Evolutionary conservation across 1,140 invertebrate species (phyloP).

Genomic region (Copidosoma floridanum): DNA sequence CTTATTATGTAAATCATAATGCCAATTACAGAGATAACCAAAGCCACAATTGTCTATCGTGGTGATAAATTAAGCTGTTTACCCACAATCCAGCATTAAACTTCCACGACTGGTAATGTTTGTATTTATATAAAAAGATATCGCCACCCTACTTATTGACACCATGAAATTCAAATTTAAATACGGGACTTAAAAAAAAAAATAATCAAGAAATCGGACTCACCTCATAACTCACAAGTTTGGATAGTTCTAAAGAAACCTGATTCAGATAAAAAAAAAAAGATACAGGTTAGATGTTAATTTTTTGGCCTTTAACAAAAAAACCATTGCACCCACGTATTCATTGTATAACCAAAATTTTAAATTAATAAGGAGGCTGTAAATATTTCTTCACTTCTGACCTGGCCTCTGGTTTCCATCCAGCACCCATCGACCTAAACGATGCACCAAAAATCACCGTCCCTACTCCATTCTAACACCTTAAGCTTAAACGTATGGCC

Average conservation of each 20-base stretch:
- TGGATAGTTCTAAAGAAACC: constrained; percentile 34
- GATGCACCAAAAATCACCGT: constrained; percentile 51
- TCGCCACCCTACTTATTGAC: not conserved
- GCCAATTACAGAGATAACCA: too few relatives aligned
- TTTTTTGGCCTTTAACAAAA: constrained; percentile 3
- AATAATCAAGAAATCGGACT: constrained; percentile 32
- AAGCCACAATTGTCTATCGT: too few relatives aligned
- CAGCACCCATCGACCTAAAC: constrained; percentile 47
- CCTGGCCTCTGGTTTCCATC: constrained; percentile 34
- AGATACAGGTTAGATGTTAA: constrained; percentile 32
- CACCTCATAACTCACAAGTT: constrained; percentile 31
- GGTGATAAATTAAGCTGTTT: not conserved
- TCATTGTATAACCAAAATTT: not conserved
- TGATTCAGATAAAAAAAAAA: constrained; percentile 26
- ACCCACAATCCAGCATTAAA: not conserved
- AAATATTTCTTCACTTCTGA: not conserved
- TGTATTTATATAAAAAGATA: not conserved
- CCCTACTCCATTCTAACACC: constrained; percentile 24
- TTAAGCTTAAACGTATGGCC: not conserved
- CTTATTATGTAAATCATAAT: too few relatives aligned
- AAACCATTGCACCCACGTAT: not conserved
- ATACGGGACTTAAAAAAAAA: constrained; percentile 29
- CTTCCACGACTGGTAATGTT: not conserved
- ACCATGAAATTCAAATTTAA: constrained; percentile 15
- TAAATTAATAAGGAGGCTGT: not conserved